Evolutionary conservation across 2,888 invertebrate genomes (phyloP).

Genomic region (Agonopterix alstromeriana): DNA sequence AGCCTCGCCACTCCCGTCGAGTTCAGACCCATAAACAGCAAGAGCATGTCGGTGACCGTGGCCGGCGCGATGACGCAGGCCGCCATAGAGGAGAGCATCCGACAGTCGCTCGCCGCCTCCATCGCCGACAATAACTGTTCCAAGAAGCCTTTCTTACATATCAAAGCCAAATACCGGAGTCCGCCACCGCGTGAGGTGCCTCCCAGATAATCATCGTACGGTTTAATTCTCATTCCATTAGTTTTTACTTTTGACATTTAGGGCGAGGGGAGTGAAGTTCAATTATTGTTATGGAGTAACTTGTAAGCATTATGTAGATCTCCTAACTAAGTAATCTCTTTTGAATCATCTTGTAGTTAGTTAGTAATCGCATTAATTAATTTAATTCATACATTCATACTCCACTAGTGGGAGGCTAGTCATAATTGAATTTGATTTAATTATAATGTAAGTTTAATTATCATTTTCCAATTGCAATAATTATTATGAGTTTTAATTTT

Average conservation of each 20-base stretch:
- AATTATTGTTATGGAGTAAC: slow-evolving; percentile 20
- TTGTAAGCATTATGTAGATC: slow-evolving; percentile 50
- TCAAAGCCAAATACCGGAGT: slow-evolving; percentile 84
- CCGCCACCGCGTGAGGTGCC: slow-evolving; percentile 79
- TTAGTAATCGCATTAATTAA: slow-evolving; percentile 24
- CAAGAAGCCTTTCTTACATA: slow-evolving; percentile 80
- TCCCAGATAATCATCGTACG: slow-evolving; percentile 57
- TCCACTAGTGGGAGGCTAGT: slow-evolving; percentile 51
- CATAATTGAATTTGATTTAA: slow-evolving; percentile 34
- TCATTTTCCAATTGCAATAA: slow-evolving; percentile 35
- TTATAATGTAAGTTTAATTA: slow-evolving; percentile 25
- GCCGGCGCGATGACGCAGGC: slow-evolving; percentile 58
- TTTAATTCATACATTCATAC: slow-evolving; percentile 34
- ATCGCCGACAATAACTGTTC: slow-evolving; percentile 49
- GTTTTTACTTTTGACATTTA: slow-evolving; percentile 23
- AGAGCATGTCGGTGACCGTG: slow-evolving; percentile 34
- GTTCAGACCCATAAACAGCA: slow-evolving; percentile 35
- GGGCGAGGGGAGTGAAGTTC: slow-evolving; percentile 9
- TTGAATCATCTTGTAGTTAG: slow-evolving; percentile 16
- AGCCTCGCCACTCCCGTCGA: slow-evolving; percentile 47
- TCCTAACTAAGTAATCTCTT: slow-evolving; percentile 49
- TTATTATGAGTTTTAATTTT: slow-evolving; percentile 21
- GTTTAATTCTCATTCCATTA: slow-evolving; percentile 45
- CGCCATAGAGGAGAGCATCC: slow-evolving; percentile 66
- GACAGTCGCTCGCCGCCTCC: slow-evolving; percentile 56